phyloP scores from a whole-genome alignment of 1,140 invertebrate genomes.

The Rhyacophila brunnea region DNA sequence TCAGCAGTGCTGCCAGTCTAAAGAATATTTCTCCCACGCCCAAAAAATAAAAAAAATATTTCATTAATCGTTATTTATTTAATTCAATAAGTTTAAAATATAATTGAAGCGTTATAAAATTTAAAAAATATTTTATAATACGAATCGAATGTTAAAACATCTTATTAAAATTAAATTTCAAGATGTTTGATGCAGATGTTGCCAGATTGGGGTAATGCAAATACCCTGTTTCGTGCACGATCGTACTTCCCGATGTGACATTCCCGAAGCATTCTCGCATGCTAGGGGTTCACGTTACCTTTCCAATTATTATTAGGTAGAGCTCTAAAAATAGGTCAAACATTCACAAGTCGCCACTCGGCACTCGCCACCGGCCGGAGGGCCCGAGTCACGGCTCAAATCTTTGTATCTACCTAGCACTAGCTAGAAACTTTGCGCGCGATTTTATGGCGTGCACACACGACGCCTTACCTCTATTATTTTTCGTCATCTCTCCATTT shows the following conservation, averaged over 20 bases:
- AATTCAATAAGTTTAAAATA: too few relatives aligned
- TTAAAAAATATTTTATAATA: too few relatives aligned
- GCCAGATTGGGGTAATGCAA: slow-evolving; percentile 1
- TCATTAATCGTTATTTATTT: too few relatives aligned
- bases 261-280: slow-evolving; percentile 40
- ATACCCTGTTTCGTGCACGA: slow-evolving; percentile 7
- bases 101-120: too few relatives aligned
- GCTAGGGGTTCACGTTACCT: slow-evolving; percentile 53
- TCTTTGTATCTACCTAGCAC: slow-evolving; percentile 11
- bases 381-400: slow-evolving; percentile 16
- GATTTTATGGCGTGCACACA: too few relatives aligned
- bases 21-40: not conserved
- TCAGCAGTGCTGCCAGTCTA: slow-evolving; percentile 6
- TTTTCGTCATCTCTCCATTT: too few relatives aligned
- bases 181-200: not conserved
- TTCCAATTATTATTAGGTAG: slow-evolving; percentile 52
- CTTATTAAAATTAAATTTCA: too few relatives aligned
- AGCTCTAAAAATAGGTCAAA: slow-evolving; percentile 53
- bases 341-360: slow-evolving; percentile 39
- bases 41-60: too few relatives aligned
- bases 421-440: slow-evolving; percentile 7
- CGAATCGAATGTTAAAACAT: too few relatives aligned
- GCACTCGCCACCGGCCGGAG: too few relatives aligned
- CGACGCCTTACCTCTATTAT: too few relatives aligned
- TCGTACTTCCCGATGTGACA: slow-evolving; percentile 20